Conservation (phyloP, 2,797 vertebrate species). For the Podarcis siculus region DNA sequence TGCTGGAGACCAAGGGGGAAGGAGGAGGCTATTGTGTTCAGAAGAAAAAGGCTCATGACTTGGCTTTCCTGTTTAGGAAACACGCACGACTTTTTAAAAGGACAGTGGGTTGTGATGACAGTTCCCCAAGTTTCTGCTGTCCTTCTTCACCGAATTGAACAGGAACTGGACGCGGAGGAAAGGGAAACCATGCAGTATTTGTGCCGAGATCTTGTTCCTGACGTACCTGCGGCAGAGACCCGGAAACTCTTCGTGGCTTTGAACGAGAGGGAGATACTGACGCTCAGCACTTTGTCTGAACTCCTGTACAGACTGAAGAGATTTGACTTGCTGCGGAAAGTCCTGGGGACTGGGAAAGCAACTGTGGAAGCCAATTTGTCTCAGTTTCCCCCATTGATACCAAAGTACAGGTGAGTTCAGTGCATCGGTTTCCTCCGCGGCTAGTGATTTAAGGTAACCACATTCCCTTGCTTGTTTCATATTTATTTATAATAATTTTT, state of each 20-base stretch:
- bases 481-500: too few species aligned
- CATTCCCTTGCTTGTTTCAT: background rate
- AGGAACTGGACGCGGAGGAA: constrained; percentile 82
- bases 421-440: background rate
- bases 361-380: constrained; percentile 75
- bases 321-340: constrained; percentile 84
- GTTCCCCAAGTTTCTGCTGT: constrained; percentile 60
- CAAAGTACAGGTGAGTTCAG: constrained; percentile 85
- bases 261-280: constrained; percentile 64
- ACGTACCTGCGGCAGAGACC: constrained; percentile 55
- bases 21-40: constrained; percentile 47
- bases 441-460: too few species aligned
- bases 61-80: constrained; percentile 58
- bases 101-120: constrained; percentile 63
- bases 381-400: constrained; percentile 69
- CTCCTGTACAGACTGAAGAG: constrained; percentile 83
- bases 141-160: constrained; percentile 81
- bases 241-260: constrained; percentile 77
- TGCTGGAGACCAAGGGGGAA: constrained; percentile 31
- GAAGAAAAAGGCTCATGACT: constrained; percentile 29
- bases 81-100: constrained; percentile 37
- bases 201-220: constrained; percentile 76
- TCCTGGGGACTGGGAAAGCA: constrained; percentile 74
- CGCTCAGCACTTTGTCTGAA: constrained; percentile 73
- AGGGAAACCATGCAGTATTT: constrained; percentile 81